A percentile compares a stretch with the other conserved stretches of the same genome.
Conservation (phyloP, 2,888 invertebrate genomes). For the Drosophila kanekoi region DNA sequence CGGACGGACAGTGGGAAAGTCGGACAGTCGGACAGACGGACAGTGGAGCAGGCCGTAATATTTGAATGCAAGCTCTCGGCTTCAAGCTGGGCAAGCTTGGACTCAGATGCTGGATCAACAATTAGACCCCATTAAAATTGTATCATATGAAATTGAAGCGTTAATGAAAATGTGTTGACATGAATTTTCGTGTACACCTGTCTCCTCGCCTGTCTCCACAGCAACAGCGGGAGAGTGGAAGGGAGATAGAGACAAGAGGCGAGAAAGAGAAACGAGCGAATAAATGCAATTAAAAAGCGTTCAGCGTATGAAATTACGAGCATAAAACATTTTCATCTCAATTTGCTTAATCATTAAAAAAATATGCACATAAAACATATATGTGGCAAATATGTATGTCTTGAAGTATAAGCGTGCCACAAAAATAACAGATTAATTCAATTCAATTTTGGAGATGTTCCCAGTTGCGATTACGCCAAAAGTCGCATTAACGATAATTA, state of each 20-base stretch:
- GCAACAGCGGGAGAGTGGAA: neutral
- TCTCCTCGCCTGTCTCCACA: neutral
- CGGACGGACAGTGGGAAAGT: neutral
- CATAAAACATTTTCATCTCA: conserved; percentile 23
- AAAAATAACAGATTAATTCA: too few relatives aligned
- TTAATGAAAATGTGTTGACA: conserved; percentile 55
- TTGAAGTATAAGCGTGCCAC: too few relatives aligned
- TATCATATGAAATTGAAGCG: conserved; percentile 56
- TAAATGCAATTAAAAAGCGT: conserved; percentile 57
- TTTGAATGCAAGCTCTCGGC: conserved; percentile 24
- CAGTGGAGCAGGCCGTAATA: conserved; percentile 10
- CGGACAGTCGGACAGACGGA: neutral
- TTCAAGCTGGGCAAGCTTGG: conserved; percentile 6
- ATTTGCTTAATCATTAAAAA: conserved; percentile 17
- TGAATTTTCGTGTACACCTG: conserved; percentile 17
- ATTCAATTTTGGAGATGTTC: neutral
- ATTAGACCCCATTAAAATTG: conserved; percentile 57
- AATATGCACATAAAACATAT: neutral
- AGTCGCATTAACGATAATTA: too few relatives aligned
- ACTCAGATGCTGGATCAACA: conserved; percentile 36
- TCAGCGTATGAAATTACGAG: conserved; percentile 35
- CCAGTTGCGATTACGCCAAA: too few relatives aligned
- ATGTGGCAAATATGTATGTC: too few relatives aligned
- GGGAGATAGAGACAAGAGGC: too few relatives aligned
- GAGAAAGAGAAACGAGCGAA: conserved; percentile 12